Evolutionary conservation across 1,140 invertebrate species (phyloP).

Genomic region (Zaprionus ornatus): DNA sequence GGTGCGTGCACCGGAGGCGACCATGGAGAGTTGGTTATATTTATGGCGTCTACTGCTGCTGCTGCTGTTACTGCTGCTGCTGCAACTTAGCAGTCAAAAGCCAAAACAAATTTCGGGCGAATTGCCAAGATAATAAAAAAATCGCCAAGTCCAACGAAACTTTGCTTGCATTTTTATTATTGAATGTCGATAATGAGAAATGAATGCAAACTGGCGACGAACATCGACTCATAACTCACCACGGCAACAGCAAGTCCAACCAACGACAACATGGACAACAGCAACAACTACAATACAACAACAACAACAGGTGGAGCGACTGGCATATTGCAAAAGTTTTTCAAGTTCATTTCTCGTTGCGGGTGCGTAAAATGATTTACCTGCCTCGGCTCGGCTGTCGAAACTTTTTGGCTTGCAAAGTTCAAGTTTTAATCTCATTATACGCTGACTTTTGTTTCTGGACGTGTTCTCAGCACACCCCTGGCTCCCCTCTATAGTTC

Average conservation of each 20-base stretch:
- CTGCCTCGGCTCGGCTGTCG: slow-evolving; percentile 66
- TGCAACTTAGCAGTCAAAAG: slow-evolving; percentile 67
- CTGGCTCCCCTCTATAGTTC: not conserved
- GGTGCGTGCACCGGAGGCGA: slow-evolving; percentile 45
- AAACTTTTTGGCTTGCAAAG: slow-evolving; percentile 76
- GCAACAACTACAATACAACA: not conserved
- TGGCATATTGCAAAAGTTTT: slow-evolving; percentile 76
- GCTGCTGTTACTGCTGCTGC: slow-evolving; percentile 1
- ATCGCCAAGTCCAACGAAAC: slow-evolving; percentile 39
- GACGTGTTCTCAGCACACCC: slow-evolving; percentile 40
- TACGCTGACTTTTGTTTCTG: slow-evolving; percentile 81
- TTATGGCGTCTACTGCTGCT: slow-evolving; percentile 69
- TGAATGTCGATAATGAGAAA: slow-evolving; percentile 78
- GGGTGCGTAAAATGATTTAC: slow-evolving; percentile 82
- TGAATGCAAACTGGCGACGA: slow-evolving; percentile 59
- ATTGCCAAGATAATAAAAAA: slow-evolving; percentile 67
- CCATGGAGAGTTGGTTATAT: slow-evolving; percentile 44
- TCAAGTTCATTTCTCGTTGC: slow-evolving; percentile 75
- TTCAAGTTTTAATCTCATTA: slow-evolving; percentile 83
- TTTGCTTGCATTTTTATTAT: slow-evolving; percentile 63
- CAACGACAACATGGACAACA: not conserved
- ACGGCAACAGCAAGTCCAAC: not conserved
- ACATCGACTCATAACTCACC: slow-evolving; percentile 53
- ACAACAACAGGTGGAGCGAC: slow-evolving; percentile 15
- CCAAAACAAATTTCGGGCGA: slow-evolving; percentile 62